A percentile compares a stretch with the other conserved stretches of the same genome.
These are phyloP conservation scores for Cyphomyrus discorhynchus DNA, from an alignment of 2,113 vertebrate species.

Conservation along the genomic window DNA sequence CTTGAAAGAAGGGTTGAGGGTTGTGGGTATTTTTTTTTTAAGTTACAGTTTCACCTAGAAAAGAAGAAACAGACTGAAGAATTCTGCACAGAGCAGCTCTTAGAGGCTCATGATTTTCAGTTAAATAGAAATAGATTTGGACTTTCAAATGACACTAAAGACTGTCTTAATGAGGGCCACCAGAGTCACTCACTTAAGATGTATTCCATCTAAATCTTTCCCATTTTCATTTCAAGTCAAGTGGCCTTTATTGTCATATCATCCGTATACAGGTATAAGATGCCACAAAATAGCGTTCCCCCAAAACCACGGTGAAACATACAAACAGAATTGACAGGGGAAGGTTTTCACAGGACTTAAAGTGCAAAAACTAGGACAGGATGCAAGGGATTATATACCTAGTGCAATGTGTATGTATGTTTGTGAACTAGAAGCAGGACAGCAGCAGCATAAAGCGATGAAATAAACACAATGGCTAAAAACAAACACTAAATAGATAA, in stretches of 20 bases:
- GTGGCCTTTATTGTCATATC: not conserved
- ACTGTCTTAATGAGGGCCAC: not conserved
- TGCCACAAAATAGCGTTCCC: not conserved
- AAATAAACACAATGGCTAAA: not conserved
- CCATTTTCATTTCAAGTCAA: not conserved
- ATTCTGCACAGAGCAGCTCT: not conserved
- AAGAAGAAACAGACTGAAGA: not conserved
- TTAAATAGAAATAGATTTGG: not conserved
- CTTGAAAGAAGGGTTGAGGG: not conserved
- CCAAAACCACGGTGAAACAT: not conserved
- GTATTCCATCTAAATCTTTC: not conserved
- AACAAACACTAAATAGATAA: not conserved
- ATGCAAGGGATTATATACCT: not conserved
- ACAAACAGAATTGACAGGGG: not conserved
- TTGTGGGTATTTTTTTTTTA: not conserved
- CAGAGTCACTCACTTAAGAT: not conserved
- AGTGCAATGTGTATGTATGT: not conserved
- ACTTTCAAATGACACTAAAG: not conserved
- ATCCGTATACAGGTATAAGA: not conserved
- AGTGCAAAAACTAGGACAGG: not conserved
- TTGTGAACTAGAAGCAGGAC: not conserved
- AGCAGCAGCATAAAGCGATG: not conserved
- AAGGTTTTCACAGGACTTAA: not conserved
- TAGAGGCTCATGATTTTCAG: not conserved
- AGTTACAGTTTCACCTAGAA: not conserved